Evolutionary conservation across 2,888 invertebrate species (phyloP).

Genomic region (Agrochola lychnidis): DNA sequence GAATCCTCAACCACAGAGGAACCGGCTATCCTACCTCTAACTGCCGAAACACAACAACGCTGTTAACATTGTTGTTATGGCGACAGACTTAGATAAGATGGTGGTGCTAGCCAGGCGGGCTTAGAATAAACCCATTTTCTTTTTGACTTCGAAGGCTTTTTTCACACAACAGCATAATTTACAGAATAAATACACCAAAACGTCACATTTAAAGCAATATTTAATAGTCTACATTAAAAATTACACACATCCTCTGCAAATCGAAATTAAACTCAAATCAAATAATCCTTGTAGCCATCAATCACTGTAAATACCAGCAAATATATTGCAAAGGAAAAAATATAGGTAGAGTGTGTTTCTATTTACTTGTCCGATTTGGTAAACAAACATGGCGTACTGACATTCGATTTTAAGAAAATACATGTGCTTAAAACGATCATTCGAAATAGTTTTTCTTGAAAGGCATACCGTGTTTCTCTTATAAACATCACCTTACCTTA

Average conservation of each 20-base stretch:
- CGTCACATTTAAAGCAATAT: neutral
- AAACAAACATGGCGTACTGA: constrained; percentile 13
- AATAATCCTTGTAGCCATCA: constrained; percentile 24
- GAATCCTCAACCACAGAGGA: too few species aligned
- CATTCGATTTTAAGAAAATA: neutral
- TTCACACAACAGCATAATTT: neutral
- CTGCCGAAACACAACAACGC: too few species aligned
- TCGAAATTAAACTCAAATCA: constrained; percentile 12
- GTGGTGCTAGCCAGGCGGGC: too few species aligned
- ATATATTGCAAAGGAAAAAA: constrained; percentile 8
- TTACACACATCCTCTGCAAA: constrained; percentile 2
- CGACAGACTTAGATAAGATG: too few species aligned
- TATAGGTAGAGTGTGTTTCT: neutral
- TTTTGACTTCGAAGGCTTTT: neutral
- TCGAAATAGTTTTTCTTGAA: neutral
- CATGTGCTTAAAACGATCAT: neutral
- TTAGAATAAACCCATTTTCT: neutral
- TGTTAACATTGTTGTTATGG: too few species aligned
- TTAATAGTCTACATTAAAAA: constrained; percentile 2
- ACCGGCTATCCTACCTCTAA: too few species aligned
- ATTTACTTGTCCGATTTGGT: neutral
- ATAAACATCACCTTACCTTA: neutral
- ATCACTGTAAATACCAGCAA: constrained; percentile 19
- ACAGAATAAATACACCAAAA: neutral
- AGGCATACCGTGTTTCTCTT: neutral